Conservation (phyloP, 2,797 vertebrate genomes). For the Adrianichthys oophorus region DNA sequence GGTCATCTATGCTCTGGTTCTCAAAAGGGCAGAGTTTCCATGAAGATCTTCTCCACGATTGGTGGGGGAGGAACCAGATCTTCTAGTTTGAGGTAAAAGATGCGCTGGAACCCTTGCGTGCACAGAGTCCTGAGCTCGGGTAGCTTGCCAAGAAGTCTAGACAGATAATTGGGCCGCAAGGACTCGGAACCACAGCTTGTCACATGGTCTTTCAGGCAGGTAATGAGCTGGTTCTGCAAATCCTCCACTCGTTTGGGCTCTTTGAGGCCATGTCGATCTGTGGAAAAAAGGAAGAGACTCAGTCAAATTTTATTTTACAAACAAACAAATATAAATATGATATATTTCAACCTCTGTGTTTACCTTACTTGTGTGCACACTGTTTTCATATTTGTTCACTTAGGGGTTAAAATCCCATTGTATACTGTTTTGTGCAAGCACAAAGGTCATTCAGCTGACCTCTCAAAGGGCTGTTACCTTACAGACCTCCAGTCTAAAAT, state of each 20-base stretch:
- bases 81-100: constrained; percentile 95
- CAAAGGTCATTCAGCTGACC: background rate
- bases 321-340: background rate
- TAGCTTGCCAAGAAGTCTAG: constrained; percentile 89
- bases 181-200: constrained; percentile 72
- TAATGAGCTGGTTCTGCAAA: constrained; percentile 89
- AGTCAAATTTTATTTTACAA: background rate
- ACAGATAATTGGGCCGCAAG: constrained; percentile 83
- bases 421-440: background rate
- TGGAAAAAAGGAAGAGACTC: background rate
- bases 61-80: constrained; percentile 89
- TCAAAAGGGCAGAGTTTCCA: constrained; percentile 94
- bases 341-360: no score
- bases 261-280: constrained; percentile 91
- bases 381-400: background rate
- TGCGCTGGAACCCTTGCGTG: constrained; percentile 92
- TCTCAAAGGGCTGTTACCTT: background rate
- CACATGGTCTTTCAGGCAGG: constrained; percentile 91
- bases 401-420: background rate
- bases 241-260: constrained; percentile 90
- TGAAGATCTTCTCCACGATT: constrained; percentile 94
- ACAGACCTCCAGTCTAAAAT: constrained; percentile 4
- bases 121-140: constrained; percentile 92
- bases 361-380: no score
- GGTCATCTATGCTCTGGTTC: background rate